phyloP scores from a whole-genome alignment of 1,140 invertebrate species.

The Saxidomus purpurata region DNA sequence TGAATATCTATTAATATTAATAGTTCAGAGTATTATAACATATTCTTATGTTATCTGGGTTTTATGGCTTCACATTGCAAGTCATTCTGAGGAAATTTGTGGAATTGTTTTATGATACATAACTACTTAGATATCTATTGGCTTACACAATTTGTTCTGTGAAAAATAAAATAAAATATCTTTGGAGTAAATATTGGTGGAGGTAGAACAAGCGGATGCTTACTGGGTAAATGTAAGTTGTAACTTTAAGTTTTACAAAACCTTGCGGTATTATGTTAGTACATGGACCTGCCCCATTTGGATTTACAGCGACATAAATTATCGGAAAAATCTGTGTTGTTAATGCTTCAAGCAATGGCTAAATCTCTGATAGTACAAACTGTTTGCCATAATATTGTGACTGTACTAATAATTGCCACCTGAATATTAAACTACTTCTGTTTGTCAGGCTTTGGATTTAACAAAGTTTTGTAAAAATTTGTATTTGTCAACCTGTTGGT shows the following conservation, averaged over 20 bases:
- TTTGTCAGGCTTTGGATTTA: not conserved
- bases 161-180: not conserved
- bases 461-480: not conserved
- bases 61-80: conserved; percentile 18
- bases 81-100: conserved; percentile 32
- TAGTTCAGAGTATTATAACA: conserved; percentile 25
- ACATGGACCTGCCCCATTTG: not conserved
- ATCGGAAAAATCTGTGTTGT: not conserved
- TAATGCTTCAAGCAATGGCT: not conserved
- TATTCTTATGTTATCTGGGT: conserved; percentile 6
- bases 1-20: conserved; percentile 65
- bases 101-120: conserved; percentile 19
- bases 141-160: not conserved
- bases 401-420: not conserved
- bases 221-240: not conserved
- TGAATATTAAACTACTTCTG: not conserved
- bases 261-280: not conserved
- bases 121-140: not conserved
- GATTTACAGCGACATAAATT: conserved; percentile 3
- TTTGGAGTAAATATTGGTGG: not conserved
- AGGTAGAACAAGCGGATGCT: not conserved
- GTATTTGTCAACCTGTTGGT: not conserved
- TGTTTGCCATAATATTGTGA: not conserved
- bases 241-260: not conserved
- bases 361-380: not conserved